Evolutionary conservation across 2,888 invertebrate species (phyloP).

Genomic region (Neoascia interrupta): DNA sequence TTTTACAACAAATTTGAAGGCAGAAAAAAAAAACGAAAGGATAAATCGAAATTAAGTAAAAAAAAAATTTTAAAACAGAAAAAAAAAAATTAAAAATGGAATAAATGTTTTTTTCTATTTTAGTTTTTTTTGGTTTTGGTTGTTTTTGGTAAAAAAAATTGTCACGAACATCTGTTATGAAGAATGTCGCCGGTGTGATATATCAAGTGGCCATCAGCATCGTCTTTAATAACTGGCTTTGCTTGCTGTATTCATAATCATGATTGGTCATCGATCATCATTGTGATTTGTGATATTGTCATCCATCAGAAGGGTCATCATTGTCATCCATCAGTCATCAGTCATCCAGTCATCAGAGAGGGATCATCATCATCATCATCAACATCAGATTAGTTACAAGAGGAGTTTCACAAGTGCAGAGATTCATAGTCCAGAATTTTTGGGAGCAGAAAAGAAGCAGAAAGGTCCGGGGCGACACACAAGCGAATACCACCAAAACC

Average conservation of each 20-base stretch:
- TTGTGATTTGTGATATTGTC: constrained; percentile 11
- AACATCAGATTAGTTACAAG: constrained; percentile 20
- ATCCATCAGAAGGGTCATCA: constrained; percentile 30
- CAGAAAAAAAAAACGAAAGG: constrained; percentile 51
- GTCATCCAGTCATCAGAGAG: constrained; percentile 8
- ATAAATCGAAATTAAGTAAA: constrained; percentile 39
- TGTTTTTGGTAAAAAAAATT: constrained; percentile 80
- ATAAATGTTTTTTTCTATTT: constrained; percentile 68
- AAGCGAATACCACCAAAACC: constrained; percentile 58
- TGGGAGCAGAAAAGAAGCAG: constrained; percentile 47
- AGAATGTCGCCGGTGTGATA: constrained; percentile 99
- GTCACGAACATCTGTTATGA: constrained; percentile 99
- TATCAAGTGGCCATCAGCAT: constrained; percentile 99
- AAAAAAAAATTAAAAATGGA: constrained; percentile 70
- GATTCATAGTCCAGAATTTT: constrained; percentile 58
- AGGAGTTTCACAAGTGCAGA: constrained; percentile 9
- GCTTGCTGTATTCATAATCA: constrained; percentile 76
- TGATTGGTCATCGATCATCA: constrained; percentile 39
- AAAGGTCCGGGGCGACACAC: constrained; percentile 27
- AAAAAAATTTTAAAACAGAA: constrained; percentile 65
- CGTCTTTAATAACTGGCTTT: constrained; percentile 96
- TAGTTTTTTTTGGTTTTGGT: constrained; percentile 58
- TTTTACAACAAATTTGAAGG: constrained; percentile 69
- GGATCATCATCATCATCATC: constrained; percentile 23
- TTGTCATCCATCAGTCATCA: constrained; percentile 23